Conservation (phyloP, 2,797 vertebrate species). For the Novumbra hubbsi region DNA sequence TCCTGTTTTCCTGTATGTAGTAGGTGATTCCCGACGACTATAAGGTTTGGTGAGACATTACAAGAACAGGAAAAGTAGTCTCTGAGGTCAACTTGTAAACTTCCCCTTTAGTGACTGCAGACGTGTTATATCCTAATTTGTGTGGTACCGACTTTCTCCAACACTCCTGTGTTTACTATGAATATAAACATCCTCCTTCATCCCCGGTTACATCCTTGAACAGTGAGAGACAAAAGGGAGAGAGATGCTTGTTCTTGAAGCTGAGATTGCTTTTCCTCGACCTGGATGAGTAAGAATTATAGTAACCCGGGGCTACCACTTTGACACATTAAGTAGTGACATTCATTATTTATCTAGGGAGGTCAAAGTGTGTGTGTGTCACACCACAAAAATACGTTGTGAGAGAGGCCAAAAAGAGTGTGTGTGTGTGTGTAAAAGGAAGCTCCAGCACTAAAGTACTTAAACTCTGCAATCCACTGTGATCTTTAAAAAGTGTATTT, state of each 20-base stretch:
- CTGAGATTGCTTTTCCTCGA: slow-evolving; percentile 3
- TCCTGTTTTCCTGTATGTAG: no score
- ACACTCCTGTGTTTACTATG: slow-evolving; percentile 49
- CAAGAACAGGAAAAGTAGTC: no score
- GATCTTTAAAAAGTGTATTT: neutral
- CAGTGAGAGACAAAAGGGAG: neutral
- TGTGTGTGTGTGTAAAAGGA: neutral
- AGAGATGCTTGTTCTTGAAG: slow-evolving; percentile 18
- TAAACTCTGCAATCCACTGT: no score
- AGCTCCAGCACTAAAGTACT: neutral
- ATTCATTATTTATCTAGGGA: slow-evolving; percentile 65
- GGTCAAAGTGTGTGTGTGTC: slow-evolving; percentile 24
- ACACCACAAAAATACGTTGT: neutral
- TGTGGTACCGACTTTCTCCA: slow-evolving; percentile 33
- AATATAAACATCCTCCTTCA: slow-evolving; percentile 47
- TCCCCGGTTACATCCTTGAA: neutral
- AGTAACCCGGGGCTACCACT: neutral
- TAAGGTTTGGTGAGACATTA: no score
- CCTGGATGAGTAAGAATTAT: neutral
- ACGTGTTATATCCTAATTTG: slow-evolving; percentile 33
- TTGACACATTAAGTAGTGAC: slow-evolving; percentile 62
- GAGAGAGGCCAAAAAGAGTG: neutral
- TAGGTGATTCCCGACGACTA: no score
- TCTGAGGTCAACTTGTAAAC: neutral
- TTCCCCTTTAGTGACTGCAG: slow-evolving; percentile 10